A percentile compares a stretch with the other conserved stretches of the same genome.
Evolutionary conservation across 2,113 vertebrate species (phyloP).

Genomic region (Forbesichthys agassizii): DNA sequence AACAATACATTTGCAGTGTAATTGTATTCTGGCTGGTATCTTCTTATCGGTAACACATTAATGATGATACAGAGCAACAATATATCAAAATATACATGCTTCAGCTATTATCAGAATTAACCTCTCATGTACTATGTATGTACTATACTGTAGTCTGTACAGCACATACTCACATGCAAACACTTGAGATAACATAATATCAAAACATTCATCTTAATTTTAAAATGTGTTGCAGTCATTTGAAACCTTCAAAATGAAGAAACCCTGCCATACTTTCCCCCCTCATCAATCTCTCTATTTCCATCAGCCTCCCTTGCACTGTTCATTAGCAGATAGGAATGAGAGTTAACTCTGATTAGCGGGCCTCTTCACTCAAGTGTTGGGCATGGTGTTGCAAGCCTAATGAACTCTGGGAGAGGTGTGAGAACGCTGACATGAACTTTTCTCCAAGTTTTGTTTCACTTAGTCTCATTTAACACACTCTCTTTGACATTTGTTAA

Average conservation of each 20-base stretch:
- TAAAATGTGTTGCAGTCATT: constrained; percentile 3
- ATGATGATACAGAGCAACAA: constrained; percentile 9
- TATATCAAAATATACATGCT: background rate
- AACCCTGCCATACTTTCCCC: constrained; percentile 10
- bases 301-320: constrained; percentile 34
- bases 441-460: too few relatives aligned
- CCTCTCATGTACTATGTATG: too few relatives aligned
- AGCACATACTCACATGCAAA: constrained; percentile 11
- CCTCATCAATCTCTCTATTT: constrained; percentile 19
- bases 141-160: background rate
- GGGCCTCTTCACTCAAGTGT: constrained; percentile 36
- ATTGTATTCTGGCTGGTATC: too few relatives aligned
- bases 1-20: too few relatives aligned
- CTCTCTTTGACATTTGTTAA: too few relatives aligned
- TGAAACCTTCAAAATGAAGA: constrained; percentile 41
- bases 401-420: constrained; percentile 8
- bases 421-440: background rate
- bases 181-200: constrained; percentile 17
- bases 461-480: too few relatives aligned
- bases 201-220: background rate
- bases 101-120: background rate
- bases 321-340: constrained; percentile 49
- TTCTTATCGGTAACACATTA: constrained; percentile 1
- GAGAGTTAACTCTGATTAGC: constrained; percentile 51
- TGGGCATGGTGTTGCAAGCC: constrained; percentile 25